Base-by-base conservation (phyloP, 1,140 invertebrate genomes). In the Phenacoccus solenopsis region DNA sequence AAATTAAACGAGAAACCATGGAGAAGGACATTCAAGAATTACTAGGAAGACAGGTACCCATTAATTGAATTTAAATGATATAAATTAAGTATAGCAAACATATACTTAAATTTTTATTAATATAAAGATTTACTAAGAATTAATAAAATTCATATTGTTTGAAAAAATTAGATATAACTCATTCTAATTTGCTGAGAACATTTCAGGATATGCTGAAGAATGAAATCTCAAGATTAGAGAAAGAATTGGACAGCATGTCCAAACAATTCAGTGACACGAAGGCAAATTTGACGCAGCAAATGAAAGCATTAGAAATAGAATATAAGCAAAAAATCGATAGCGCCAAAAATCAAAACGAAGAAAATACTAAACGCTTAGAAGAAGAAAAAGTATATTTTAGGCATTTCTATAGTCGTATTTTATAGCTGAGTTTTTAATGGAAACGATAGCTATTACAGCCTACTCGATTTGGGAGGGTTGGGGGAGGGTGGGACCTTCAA, bases 1-100 rank as follows among this genome's bases (percentile, higher is more conserved):
- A 91, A 57, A 83, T 82, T 22, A 87, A 86, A 75, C 83, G 88
- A 28, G 78, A 81, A 35, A 88, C 90, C 72, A 75, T 91, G 10
- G 89, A 91, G 73, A 86, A 87, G 57, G 89, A 91, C 70, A 78
- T 87, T 28, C 88, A 91, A 72, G 89, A 91, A 61, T 79, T 88
- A 0, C 74, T 90, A 30, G 83, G 91, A 0, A 87, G 87, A 70
- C 85, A 91, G 75, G 76, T 75, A 72, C n/a, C n/a, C n/a, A n/a
- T n/a, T n/a, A n/a, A n/a, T n/a, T 67, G 13, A 13, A 30, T 28
- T 35, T 69, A 16, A 38, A 38, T 16, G 5, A 5, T 1, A n/a
- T 57, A 4, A 67, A 4, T 24, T 5, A 22, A 67, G 25, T 22
- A 22, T 24, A 67, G 5, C 16, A 24, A 3, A 22, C 22, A 67